Base-by-base conservation (phyloP, 2,113 vertebrate species). In the Pygoscelis antarcticus region DNA sequence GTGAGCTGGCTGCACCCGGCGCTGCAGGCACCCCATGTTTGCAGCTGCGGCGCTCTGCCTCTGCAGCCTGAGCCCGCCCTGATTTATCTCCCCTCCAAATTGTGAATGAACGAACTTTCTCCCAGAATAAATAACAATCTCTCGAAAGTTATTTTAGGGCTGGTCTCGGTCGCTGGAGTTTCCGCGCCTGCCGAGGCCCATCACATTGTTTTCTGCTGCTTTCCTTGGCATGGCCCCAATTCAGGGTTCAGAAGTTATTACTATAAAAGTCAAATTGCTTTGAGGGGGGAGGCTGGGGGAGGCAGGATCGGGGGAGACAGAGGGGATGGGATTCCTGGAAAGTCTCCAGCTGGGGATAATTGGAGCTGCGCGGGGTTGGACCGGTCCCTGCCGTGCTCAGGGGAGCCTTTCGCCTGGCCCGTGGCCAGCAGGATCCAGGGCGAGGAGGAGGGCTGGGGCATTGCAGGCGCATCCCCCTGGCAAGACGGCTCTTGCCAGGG, bases 181-280 rank as follows among this genome's bases (percentile, higher is more conserved):
- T 96, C 97, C 94, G 83, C 44, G 95, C 97, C 94, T 94, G 93
- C 93, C 92, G 87, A 89, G 89, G 77, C 91, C 91, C 96, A 96
- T 95, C 93, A 80, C 97, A 97, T 97, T 98, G 97, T 98, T 97
- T 94, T 92, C 95, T 79, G 83, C 87, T 96, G 96, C 96, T 97
- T 97, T 94, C 74, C 83, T 97, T 97, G 97, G 97, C 97, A 89
- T 13, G 1, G 69, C 44, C 94, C 96, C 97, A 97, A 16, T 47
- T 65, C 96, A 84, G 93, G 92, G 97, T 95, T 97, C 97, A 97
- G 91, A 96, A 97, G 96, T 96, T 97, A 97, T 96, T 97, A 95
- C 96, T 97, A 97, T 96, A 96, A 96, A 97, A 97, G 93, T 97
- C 97, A 96, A 95, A 96, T 96, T 96, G 93, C 97, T 96, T 94